phyloP scores from a whole-genome alignment of 2,888 invertebrate species.

The Euproctis similis region DNA sequence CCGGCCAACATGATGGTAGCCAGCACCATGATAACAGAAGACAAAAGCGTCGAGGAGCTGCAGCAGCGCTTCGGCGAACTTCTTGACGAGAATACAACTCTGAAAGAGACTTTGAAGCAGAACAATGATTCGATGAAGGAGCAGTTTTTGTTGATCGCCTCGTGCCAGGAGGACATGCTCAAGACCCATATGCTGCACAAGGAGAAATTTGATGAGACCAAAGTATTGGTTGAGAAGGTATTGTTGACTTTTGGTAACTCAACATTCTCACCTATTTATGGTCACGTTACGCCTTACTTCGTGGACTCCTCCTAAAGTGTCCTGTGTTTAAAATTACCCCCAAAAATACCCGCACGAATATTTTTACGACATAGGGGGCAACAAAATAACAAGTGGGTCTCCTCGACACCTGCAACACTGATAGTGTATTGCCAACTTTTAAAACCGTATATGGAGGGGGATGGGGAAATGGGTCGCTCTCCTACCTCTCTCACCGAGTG shows the following conservation, averaged over 20 bases:
- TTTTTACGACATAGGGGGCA: too few species aligned
- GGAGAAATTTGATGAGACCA: constrained; percentile 80
- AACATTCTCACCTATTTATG: too few species aligned
- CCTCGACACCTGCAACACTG: too few species aligned
- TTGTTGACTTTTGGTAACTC: constrained; percentile 1
- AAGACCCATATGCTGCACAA: constrained; percentile 78
- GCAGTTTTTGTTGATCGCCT: constrained; percentile 77
- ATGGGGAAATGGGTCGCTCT: too few species aligned
- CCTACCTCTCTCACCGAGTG: too few species aligned
- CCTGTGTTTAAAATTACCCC: too few species aligned
- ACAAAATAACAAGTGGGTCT: too few species aligned
- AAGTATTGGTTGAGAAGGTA: constrained; percentile 73
- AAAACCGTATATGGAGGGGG: too few species aligned
- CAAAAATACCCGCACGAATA: too few species aligned
- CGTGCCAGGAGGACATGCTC: constrained; percentile 80
- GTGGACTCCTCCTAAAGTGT: too few species aligned
- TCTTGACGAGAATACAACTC: constrained; percentile 72
- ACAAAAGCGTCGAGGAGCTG: constrained; percentile 57
- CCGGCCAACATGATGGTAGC: constrained; percentile 64
- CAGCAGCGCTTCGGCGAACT: constrained; percentile 70
- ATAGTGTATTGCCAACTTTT: too few species aligned
- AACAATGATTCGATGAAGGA: constrained; percentile 81
- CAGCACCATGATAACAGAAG: constrained; percentile 57
- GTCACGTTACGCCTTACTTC: too few species aligned
- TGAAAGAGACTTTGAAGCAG: constrained; percentile 78